Percentiles rank a stretch among this genome's conserved stretches.
Conservation (phyloP, 2,113 vertebrate species). For the Telmatochromis brachygnathus region DNA sequence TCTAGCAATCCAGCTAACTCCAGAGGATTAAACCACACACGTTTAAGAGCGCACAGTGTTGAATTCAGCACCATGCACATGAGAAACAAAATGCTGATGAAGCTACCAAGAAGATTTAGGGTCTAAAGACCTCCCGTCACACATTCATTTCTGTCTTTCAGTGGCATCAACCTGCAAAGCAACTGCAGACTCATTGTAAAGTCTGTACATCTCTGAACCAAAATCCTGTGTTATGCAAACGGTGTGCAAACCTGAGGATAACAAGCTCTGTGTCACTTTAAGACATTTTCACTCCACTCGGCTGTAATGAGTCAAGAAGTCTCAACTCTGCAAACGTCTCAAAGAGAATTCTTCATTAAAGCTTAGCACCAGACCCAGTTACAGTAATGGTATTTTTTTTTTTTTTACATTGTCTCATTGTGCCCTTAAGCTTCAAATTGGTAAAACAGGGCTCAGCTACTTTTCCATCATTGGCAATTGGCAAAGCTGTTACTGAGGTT, state of each 20-base stretch:
- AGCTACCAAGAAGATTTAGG: background rate
- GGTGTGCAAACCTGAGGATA: background rate
- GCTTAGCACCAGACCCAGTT: background rate
- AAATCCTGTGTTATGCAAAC: background rate
- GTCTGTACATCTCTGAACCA: background rate
- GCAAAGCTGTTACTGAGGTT: background rate
- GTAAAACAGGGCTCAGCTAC: conserved; percentile 1
- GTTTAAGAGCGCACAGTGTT: background rate
- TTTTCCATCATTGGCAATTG: conserved; percentile 8
- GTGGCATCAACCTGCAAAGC: background rate
- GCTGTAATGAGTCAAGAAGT: background rate
- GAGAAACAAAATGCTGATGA: background rate
- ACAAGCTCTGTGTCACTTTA: background rate
- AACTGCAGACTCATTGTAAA: background rate
- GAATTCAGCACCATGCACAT: background rate
- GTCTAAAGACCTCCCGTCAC: background rate
- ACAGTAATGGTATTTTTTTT: background rate
- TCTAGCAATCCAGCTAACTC: background rate
- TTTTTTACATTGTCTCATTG: background rate
- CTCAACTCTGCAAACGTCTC: background rate
- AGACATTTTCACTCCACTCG: background rate
- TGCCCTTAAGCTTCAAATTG: background rate
- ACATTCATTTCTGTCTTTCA: background rate
- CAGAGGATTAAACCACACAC: background rate
- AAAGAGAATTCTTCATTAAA: conserved; percentile 27